phyloP scores from a whole-genome alignment of 2,113 vertebrate species.

The Chaetodon auriga region DNA sequence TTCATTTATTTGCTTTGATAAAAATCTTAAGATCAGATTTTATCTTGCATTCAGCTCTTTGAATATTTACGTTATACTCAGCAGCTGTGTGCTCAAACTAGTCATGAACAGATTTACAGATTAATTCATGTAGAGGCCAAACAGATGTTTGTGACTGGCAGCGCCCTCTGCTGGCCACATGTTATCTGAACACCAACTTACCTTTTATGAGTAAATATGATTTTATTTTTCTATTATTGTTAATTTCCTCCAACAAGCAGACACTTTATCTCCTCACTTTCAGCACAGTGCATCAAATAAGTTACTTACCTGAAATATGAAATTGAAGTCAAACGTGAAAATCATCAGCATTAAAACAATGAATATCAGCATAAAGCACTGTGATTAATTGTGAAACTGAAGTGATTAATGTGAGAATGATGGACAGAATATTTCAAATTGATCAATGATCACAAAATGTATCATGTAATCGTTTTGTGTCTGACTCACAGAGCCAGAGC shows the following conservation, averaged over 20 bases:
- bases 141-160: neutral
- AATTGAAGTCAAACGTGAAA: neutral
- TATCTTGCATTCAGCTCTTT: no score
- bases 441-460: neutral
- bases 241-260: no score
- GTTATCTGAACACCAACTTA: neutral
- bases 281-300: neutral
- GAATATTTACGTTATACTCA: neutral
- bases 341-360: neutral
- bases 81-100: neutral
- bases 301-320: neutral
- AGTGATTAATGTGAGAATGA: neutral
- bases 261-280: no score
- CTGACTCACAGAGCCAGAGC: constrained; percentile 55
- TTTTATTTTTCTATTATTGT: neutral
- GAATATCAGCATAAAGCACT: neutral
- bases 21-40: neutral
- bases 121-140: neutral
- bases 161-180: constrained; percentile 41
- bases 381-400: neutral
- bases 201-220: neutral
- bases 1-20: neutral
- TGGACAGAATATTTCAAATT: neutral
- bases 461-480: neutral
- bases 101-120: neutral